These are phyloP conservation scores for Xanthorhoe spadicearia DNA, from an alignment of 2,888 invertebrate genomes.

Conservation along the genomic window DNA sequence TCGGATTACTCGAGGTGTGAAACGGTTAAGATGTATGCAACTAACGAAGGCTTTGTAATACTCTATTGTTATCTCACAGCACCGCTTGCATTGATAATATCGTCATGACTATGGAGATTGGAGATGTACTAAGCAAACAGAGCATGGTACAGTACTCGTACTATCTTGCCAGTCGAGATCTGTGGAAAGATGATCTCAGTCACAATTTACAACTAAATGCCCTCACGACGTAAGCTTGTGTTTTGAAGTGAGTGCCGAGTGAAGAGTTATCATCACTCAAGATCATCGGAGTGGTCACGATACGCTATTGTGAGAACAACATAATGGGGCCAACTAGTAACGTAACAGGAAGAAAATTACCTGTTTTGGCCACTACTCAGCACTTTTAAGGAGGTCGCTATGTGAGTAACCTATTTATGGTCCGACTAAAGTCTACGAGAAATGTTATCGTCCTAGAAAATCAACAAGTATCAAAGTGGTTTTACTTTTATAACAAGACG, in stretches of 20 bases:
- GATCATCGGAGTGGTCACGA: slow-evolving; percentile 76
- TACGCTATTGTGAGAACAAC: slow-evolving; percentile 73
- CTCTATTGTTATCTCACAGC: slow-evolving; percentile 39
- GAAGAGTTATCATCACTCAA: slow-evolving; percentile 67
- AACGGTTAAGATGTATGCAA: slow-evolving; percentile 44
- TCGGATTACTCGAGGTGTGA: slow-evolving; percentile 48
- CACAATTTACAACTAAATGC: slow-evolving; percentile 68
- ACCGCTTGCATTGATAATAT: slow-evolving; percentile 45
- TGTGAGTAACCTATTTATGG: slow-evolving; percentile 18
- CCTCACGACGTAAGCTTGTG: slow-evolving; percentile 63
- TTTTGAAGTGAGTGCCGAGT: slow-evolving; percentile 59
- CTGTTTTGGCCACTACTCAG: slow-evolving; percentile 39
- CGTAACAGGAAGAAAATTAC: slow-evolving; percentile 45
- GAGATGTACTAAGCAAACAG: slow-evolving; percentile 23
- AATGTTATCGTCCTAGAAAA: slow-evolving; percentile 7
- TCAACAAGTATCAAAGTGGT: not conserved
- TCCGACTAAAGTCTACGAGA: not conserved
- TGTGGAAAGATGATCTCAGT: slow-evolving; percentile 59
- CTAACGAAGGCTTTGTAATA: slow-evolving; percentile 37
- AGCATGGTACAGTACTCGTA: slow-evolving; percentile 8
- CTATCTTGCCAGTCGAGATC: slow-evolving; percentile 45
- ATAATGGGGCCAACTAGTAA: slow-evolving; percentile 51
- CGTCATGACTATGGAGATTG: slow-evolving; percentile 42
- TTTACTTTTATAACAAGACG: not conserved
- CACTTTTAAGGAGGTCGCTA: slow-evolving; percentile 18